Percentiles rank a stretch among this genome's conserved stretches.
Evolutionary conservation across 2,888 invertebrate genomes (phyloP).

Genomic region (Trissonchulus sp.): DNA sequence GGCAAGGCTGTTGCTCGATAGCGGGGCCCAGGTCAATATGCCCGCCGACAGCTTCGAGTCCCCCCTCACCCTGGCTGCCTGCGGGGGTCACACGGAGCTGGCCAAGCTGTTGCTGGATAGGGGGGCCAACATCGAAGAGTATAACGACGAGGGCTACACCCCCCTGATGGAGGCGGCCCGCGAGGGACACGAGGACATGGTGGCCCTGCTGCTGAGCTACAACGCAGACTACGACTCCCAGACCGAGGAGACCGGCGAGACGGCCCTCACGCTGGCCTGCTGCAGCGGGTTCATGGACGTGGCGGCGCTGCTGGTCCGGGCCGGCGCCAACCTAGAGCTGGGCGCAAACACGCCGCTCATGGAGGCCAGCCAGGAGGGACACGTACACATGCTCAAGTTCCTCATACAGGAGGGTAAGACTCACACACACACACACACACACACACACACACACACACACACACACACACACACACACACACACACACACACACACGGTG

Average conservation of each 20-base stretch:
- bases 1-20: slow-evolving; percentile 82
- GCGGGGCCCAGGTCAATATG: slow-evolving; percentile 98
- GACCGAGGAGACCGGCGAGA: slow-evolving; percentile 97
- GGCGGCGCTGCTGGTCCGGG: slow-evolving; percentile 86
- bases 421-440: too few species aligned
- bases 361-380: slow-evolving; percentile 98
- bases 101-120: slow-evolving; percentile 89
- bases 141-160: slow-evolving; percentile 96
- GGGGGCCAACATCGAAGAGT: slow-evolving; percentile 86
- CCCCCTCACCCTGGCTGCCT: slow-evolving; percentile 92
- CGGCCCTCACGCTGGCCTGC: slow-evolving; percentile 84
- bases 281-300: slow-evolving; percentile 82
- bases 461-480: not conserved
- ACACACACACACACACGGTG: slow-evolving; percentile 25
- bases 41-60: slow-evolving; percentile 99
- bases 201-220: slow-evolving; percentile 73
- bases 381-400: slow-evolving; percentile 72
- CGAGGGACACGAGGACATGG: slow-evolving; percentile 98
- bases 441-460: not conserved
- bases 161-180: slow-evolving; percentile 98
- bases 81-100: slow-evolving; percentile 95
- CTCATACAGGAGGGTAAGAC: slow-evolving; percentile 49
- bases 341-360: slow-evolving; percentile 94
- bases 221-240: slow-evolving; percentile 90
- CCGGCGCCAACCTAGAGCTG: slow-evolving; percentile 86